Conservation (phyloP, 2,113 vertebrate genomes). For the Asarcornis scutulata region DNA sequence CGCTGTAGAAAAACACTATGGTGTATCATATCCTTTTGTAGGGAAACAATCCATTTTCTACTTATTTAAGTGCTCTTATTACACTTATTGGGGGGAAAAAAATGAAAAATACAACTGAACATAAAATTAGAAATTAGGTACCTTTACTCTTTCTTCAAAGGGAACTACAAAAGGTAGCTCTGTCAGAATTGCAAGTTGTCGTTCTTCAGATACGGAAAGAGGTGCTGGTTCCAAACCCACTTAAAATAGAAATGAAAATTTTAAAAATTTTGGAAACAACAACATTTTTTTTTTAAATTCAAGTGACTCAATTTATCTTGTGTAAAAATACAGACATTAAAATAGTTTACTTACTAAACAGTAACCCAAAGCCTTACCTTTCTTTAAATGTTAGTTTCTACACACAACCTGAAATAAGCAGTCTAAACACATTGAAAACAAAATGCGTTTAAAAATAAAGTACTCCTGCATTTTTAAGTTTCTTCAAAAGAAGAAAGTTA, state of each 20-base stretch:
- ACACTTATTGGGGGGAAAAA: background rate
- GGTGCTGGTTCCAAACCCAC: constrained; percentile 93
- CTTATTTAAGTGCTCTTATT: background rate
- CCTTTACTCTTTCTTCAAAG: constrained; percentile 99
- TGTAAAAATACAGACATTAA: background rate
- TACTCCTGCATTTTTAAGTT: background rate
- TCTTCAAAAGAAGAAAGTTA: background rate
- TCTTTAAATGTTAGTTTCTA: background rate
- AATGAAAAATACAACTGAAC: background rate
- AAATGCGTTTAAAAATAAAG: background rate
- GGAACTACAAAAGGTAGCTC: constrained; percentile 97
- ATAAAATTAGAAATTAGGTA: constrained; percentile 61
- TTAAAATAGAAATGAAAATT: constrained; percentile 66
- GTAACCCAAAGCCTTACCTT: constrained; percentile 6
- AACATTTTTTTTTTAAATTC: background rate
- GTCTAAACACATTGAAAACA: background rate
- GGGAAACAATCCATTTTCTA: background rate
- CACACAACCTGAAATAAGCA: background rate
- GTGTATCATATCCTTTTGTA: background rate
- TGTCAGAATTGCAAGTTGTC: constrained; percentile 95
- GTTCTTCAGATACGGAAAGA: constrained; percentile 94
- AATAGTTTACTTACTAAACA: background rate
- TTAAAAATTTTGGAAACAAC: background rate
- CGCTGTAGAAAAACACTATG: background rate
- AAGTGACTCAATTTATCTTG: background rate